Evolutionary conservation across 2,797 vertebrate genomes (phyloP), one percentile per base, ranked within the genome.

Genomic region (Tangara arthus): DNA sequence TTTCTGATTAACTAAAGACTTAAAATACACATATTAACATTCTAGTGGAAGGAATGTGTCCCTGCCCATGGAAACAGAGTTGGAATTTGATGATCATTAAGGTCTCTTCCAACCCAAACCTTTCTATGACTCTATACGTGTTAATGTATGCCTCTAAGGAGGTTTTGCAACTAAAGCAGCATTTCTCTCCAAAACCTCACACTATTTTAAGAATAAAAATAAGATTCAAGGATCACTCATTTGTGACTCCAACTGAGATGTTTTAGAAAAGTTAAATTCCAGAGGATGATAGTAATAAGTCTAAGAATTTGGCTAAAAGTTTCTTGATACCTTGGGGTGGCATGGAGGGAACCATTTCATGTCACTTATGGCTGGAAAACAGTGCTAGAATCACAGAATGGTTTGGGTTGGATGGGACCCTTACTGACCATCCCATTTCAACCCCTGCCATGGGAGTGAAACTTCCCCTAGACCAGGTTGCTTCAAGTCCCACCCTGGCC

Each of bases 361-460:
- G 20, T 76, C 37, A 44, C 11, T 83, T 87, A 28, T 0, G 27
- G 17, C 26, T 73, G 61, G 28, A 61, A 76, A 71, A 39, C 59
- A 47, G 9, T 44, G 15, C 57, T 57, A 12, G 3, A 78, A 24
- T 75, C 20, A 20, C 23, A n/a, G 27, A 73, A 61, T 61, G 21
- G 28, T 50, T 75, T 60, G 11, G 5, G 2, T 60, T 77, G 28
- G 50, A 72, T 46, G 5, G 27, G 15, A 32, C 2, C 7, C 30
- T 46, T 53, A 37, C 28, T 18, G 8, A 22, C 4, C 5, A 24
- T 23, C 1, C 24, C 5, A 28, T 46, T 84, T 32, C 7, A 76
- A 3, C 9, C 13, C 4, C 5, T 53, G 35, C 41, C 4, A 0
- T 12, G 10, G 21, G 4, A 3, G 49, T 14, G 49, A 37, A 27